These are phyloP conservation scores for Fregata magnificens DNA, from an alignment of 2,113 vertebrate species.

Conservation along the genomic window DNA sequence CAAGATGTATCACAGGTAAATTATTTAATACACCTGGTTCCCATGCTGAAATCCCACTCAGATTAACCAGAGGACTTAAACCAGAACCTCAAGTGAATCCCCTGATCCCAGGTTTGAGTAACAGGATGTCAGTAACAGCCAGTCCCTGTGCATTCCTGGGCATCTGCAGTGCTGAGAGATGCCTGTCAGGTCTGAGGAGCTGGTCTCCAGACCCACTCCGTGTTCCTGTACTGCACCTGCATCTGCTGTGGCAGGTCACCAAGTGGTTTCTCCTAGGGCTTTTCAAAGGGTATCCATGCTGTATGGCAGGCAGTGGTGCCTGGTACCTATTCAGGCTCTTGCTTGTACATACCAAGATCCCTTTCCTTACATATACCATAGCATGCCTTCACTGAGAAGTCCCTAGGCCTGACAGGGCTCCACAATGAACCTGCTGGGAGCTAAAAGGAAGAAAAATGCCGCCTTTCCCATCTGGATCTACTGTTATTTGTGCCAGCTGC, in stretches of 20 bases:
- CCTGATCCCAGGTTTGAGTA: background rate
- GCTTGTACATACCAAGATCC: background rate
- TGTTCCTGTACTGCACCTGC: background rate
- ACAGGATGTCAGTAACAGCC: rapidly evolving
- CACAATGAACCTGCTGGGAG: background rate
- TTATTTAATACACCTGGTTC: background rate
- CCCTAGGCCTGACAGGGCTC: background rate
- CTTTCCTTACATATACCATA: background rate
- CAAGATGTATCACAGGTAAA: background rate
- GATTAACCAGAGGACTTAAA: background rate
- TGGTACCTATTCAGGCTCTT: background rate
- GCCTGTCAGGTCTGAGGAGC: background rate
- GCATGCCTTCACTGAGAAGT: background rate
- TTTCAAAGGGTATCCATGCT: background rate
- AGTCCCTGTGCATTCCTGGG: background rate
- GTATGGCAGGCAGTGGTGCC: background rate
- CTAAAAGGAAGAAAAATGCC: background rate
- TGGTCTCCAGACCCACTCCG: background rate
- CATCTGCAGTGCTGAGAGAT: background rate
- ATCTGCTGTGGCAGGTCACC: background rate
- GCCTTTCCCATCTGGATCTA: background rate
- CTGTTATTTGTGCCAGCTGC: background rate
- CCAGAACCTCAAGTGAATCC: background rate
- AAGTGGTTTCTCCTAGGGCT: background rate
- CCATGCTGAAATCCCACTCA: background rate